Conservation (phyloP, 64 coral and sea anemone genomes). For the Anthopleura sola region DNA sequence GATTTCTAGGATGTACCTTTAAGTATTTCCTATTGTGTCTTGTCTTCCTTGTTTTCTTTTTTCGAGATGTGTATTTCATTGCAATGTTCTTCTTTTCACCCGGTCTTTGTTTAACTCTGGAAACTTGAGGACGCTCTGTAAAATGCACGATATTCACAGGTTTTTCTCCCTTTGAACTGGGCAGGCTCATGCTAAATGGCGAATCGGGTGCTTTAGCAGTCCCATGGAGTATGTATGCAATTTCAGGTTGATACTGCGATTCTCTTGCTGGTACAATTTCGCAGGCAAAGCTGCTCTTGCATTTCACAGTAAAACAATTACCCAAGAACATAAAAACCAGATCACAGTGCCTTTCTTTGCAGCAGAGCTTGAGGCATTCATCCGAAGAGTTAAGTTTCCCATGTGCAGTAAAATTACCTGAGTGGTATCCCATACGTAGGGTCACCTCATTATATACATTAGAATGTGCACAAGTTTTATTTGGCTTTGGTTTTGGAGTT, state of each 20-base stretch:
- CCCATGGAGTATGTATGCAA: constrained; percentile 54
- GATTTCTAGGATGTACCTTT: neutral
- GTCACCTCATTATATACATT: constrained; percentile 78
- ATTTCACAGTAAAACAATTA: constrained; percentile 79
- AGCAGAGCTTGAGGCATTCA: constrained; percentile 67
- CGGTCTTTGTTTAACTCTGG: neutral
- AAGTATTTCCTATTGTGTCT: neutral
- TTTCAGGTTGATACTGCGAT: constrained; percentile 58
- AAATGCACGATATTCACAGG: constrained; percentile 71
- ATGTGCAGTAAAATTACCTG: constrained; percentile 62
- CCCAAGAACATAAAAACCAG: constrained; percentile 80
- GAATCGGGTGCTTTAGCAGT: constrained; percentile 6
- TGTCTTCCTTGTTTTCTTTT: neutral
- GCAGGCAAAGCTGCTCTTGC: constrained; percentile 71
- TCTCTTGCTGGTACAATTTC: constrained; percentile 67
- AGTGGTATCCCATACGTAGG: constrained; percentile 68
- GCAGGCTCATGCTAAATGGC: constrained; percentile 26
- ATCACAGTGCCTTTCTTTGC: constrained; percentile 57
- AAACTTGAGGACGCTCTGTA: constrained; percentile 29
- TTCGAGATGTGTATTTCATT: neutral
- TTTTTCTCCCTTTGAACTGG: constrained; percentile 12
- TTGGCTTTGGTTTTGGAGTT: neutral
- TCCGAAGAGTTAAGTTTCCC: constrained; percentile 55
- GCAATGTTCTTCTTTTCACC: neutral
- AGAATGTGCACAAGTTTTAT: constrained; percentile 62